Evolutionary conservation across 2,797 vertebrate genomes (phyloP).

Genomic region (Taenioides sp.): DNA sequence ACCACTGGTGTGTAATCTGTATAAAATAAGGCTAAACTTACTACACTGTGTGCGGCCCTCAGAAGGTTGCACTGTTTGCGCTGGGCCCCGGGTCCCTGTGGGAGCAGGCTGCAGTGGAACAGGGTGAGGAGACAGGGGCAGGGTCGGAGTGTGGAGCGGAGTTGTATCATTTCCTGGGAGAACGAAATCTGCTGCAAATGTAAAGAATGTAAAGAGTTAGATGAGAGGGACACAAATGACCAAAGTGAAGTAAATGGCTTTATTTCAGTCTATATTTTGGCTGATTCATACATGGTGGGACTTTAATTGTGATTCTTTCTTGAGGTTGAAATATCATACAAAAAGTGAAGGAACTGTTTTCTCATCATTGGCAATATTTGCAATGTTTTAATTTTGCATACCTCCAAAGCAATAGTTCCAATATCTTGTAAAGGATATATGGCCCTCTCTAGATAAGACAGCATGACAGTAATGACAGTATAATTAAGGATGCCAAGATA

Average conservation of each 20-base stretch:
- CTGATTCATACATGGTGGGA: too few relatives aligned
- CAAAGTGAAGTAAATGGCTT: too few relatives aligned
- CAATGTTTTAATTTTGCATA: too few relatives aligned
- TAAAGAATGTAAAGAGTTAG: neutral
- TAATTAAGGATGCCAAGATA: neutral
- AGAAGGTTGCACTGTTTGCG: conserved; percentile 5
- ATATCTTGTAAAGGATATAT: too few relatives aligned
- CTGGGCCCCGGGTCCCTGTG: neutral
- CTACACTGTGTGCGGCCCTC: conserved; percentile 66
- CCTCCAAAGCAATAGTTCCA: too few relatives aligned
- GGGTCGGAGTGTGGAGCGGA: conserved; percentile 80
- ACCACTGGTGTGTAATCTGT: neutral
- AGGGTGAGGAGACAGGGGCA: conserved; percentile 74
- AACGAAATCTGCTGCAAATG: conserved; percentile 68
- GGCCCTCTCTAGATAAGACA: neutral
- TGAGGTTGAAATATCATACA: too few relatives aligned
- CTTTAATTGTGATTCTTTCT: too few relatives aligned
- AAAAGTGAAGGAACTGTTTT: too few relatives aligned
- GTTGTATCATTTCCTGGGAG: conserved; percentile 63
- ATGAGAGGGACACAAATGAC: too few relatives aligned
- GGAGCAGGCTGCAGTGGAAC: neutral
- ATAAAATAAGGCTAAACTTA: conserved; percentile 43
- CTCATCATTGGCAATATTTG: too few relatives aligned
- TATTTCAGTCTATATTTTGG: neutral
- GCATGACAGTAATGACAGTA: neutral